Conservation (phyloP, 2,113 vertebrate genomes). For the Paradoxurus hermaphroditus region DNA sequence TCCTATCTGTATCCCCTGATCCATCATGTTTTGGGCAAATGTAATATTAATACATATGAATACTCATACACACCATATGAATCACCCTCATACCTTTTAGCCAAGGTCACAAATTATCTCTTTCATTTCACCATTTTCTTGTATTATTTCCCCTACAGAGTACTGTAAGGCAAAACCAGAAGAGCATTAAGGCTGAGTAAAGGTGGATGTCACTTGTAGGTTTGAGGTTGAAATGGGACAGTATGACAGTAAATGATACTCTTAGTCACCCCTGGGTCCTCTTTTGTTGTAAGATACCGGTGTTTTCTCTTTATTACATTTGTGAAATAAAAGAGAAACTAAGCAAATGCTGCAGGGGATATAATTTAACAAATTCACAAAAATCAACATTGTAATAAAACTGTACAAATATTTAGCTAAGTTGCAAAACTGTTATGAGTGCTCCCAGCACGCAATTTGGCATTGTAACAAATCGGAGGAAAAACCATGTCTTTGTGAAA, state of each 20-base stretch:
- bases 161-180: neutral
- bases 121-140: neutral
- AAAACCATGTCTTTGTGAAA: conserved; percentile 34
- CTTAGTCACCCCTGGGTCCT: neutral
- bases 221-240: neutral
- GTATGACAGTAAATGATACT: neutral
- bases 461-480: conserved; percentile 1
- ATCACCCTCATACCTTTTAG: neutral
- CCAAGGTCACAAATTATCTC: neutral
- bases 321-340: conserved; percentile 30
- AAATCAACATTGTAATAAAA: conserved; percentile 51
- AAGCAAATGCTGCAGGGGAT: neutral
- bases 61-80: neutral
- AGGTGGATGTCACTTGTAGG: neutral
- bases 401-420: conserved; percentile 54
- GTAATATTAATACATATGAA: neutral
- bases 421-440: neutral
- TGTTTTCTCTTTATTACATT: neutral
- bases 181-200: neutral
- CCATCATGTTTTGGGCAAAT: neutral
- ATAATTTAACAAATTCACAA: conserved; percentile 21
- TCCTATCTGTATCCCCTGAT: neutral
- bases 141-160: neutral
- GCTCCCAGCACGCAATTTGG: neutral
- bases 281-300: neutral